Base-by-base conservation (phyloP, 2,888 invertebrate genomes). In the Heliconius ethilla region DNA sequence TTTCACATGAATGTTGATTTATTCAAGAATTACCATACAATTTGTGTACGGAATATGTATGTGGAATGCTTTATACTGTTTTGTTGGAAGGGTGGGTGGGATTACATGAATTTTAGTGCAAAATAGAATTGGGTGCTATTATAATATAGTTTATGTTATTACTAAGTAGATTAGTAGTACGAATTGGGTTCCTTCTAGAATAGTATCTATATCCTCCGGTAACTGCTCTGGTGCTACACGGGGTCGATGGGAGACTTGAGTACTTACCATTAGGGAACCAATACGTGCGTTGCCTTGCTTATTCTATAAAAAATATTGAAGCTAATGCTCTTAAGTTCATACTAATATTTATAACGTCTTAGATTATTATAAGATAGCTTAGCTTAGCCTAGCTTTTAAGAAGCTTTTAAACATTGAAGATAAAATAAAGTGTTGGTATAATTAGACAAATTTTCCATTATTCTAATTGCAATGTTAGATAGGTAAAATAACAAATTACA, bases 1-100 rank as follows among this genome's bases (percentile, higher is more conserved):
- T 40, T 13, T 10, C 13, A n/a, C 10, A 40, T 67, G 67, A 10
- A 40, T 40, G n/a, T 67, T 40, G n/a, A 67, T 5, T 67, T n/a
- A 40, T 67, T 67, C 67, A 67, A 40, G 25, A 55, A n/a, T 18
- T 37, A 67, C n/a, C n/a, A 67, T 37, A 67, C 37, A 13, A 33
- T n/a, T 15, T 33, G 22, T n/a, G 3, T 66, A 33, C 18, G 29
- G 29, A n/a, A 62, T 62, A 62, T 29, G 29, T 13, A 29, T 22
- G 22, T 37, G 66, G 33, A 66, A 67, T 67, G 66, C n/a, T 33
- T 67, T 33, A 29, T 18, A 29, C 10, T 37, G 37, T 66, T 66
- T 67, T 13, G n/a, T 40, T 37, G 11, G n/a, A 37, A 67, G 67
- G n/a, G 11, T 67, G 1, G 37, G 66, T 33, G 22, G 37, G 37